A percentile compares a stretch with the other conserved stretches of the same genome.
Conservation (phyloP, 2,888 invertebrate genomes). For the Epistrophe eligans region DNA sequence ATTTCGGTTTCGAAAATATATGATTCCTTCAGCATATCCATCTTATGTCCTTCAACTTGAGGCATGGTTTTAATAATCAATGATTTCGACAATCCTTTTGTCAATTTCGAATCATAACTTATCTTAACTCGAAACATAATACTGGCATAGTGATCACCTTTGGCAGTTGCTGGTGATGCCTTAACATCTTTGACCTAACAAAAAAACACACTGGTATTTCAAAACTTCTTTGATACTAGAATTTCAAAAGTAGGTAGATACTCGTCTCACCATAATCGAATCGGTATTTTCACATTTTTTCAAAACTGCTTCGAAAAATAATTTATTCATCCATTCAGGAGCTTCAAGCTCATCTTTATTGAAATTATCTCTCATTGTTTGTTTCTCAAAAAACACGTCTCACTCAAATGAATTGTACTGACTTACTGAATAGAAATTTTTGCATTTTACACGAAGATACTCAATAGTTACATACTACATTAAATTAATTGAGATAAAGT, state of each 20-base stretch:
- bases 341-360: slow-evolving; percentile 21
- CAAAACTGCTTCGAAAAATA: slow-evolving; percentile 77
- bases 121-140: slow-evolving; percentile 74
- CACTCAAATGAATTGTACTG: background rate
- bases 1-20: slow-evolving; percentile 55
- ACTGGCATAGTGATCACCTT: slow-evolving; percentile 77
- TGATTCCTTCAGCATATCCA: slow-evolving; percentile 37
- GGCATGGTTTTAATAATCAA: slow-evolving; percentile 36
- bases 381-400: background rate
- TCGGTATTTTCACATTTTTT: slow-evolving; percentile 57
- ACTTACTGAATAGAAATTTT: slow-evolving; percentile 4
- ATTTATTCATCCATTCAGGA: slow-evolving; percentile 76
- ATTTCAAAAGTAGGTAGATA: background rate
- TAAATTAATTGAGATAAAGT: slow-evolving; percentile 4
- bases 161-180: slow-evolving; percentile 10
- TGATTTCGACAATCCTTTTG: background rate
- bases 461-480: background rate
- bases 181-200: slow-evolving; percentile 10
- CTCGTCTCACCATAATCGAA: slow-evolving; percentile 22
- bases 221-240: background rate
- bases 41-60: slow-evolving; percentile 34
- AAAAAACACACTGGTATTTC: background rate
- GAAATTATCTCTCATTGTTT: background rate
- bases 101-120: slow-evolving; percentile 1
- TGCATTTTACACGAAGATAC: background rate